Conservation (phyloP, 2,113 vertebrate genomes). For the Otus sunia region DNA sequence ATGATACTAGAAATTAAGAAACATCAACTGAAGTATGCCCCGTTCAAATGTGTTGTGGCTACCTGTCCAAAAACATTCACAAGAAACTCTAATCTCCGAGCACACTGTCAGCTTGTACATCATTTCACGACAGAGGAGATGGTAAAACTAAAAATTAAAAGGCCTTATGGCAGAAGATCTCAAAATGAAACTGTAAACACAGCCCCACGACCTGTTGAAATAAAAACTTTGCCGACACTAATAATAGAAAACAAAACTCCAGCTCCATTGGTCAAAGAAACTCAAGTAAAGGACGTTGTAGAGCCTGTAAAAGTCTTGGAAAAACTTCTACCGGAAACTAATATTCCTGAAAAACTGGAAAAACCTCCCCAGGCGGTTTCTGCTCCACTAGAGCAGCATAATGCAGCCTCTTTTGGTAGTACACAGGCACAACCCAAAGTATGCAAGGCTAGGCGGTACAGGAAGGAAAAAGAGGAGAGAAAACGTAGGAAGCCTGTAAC, state of each 20-base stretch:
- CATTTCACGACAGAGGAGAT: conserved; percentile 88
- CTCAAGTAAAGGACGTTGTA: conserved; percentile 37
- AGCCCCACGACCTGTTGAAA: conserved; percentile 42
- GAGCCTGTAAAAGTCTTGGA: conserved; percentile 57
- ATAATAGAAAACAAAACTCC: conserved; percentile 61
- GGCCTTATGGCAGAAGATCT: conserved; percentile 78
- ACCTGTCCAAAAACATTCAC: conserved; percentile 93
- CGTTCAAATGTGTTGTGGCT: conserved; percentile 88
- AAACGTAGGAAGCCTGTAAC: conserved; percentile 72
- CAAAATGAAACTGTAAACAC: conserved; percentile 63
- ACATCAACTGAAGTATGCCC: conserved; percentile 88
- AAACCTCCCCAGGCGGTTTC: conserved; percentile 34
- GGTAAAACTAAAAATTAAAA: conserved; percentile 86
- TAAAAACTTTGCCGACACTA: conserved; percentile 49
- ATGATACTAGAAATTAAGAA: conserved; percentile 91
- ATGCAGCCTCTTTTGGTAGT: neutral
- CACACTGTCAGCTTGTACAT: conserved; percentile 89
- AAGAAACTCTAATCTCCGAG: conserved; percentile 93
- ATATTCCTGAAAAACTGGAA: conserved; percentile 69
- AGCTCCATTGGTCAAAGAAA: conserved; percentile 28
- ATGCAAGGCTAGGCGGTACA: conserved; percentile 65
- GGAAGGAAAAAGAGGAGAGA: conserved; percentile 81
- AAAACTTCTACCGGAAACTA: conserved; percentile 61
- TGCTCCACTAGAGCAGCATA: conserved; percentile 42
- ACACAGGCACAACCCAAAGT: conserved; percentile 63